A percentile compares a stretch with the other conserved stretches of the same genome.
Evolutionary conservation across 2,797 vertebrate genomes (phyloP).

Genomic region (Pristis pectinata): DNA sequence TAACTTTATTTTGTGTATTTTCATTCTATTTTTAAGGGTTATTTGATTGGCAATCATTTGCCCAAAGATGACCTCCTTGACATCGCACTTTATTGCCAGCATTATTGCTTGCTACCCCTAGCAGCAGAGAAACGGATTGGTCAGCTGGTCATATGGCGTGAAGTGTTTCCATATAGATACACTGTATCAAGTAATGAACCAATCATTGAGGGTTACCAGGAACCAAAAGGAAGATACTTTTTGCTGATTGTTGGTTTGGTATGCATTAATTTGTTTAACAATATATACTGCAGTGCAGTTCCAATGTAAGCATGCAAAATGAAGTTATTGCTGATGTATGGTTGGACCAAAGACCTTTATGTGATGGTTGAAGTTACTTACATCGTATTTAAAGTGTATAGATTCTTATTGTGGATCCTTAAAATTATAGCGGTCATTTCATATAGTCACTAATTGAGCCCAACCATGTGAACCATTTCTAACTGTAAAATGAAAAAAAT

Average conservation of each 20-base stretch:
- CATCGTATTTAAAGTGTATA: background rate
- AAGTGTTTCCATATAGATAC: constrained; percentile 77
- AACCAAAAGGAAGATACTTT: constrained; percentile 75
- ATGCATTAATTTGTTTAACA: constrained; percentile 45
- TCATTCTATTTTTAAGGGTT: constrained; percentile 65
- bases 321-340: background rate
- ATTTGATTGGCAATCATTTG: constrained; percentile 84
- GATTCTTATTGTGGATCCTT: background rate
- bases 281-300: background rate
- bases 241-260: constrained; percentile 91
- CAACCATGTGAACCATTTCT: background rate
- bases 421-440: background rate
- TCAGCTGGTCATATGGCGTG: constrained; percentile 88
- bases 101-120: constrained; percentile 79
- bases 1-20: constrained; percentile 31
- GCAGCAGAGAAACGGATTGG: constrained; percentile 73
- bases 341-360: background rate
- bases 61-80: constrained; percentile 84
- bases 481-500: background rate
- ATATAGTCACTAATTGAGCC: background rate
- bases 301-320: background rate
- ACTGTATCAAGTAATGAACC: constrained; percentile 45
- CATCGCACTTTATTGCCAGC: constrained; percentile 80
- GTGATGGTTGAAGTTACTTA: background rate
- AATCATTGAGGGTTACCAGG: constrained; percentile 50